Base-by-base conservation (phyloP, 2,113 vertebrate genomes). In the Ondatra zibethicus region DNA sequence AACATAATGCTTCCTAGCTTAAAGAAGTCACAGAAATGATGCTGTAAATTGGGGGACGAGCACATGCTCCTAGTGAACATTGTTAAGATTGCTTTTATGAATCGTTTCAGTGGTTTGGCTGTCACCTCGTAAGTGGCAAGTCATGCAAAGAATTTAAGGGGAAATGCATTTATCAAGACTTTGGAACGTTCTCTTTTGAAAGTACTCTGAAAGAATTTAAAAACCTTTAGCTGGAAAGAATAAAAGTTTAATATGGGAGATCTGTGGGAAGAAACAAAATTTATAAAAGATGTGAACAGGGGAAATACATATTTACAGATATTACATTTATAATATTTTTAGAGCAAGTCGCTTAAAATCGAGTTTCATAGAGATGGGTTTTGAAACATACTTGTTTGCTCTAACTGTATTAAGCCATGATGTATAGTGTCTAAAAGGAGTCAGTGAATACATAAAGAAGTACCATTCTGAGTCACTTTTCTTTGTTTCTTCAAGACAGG, bases 141-240 rank as follows among this genome's bases (percentile, higher is more conserved):
- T 75, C 31, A 16, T 39, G 33, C 50, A n/a, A 88, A 94, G 68
- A 91, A 89, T 85, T 91, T 85, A 95, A 92, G 66, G 68, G 77
- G 29, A 42, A 89, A 93, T 87, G 31, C 29, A 78, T 92, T 95
- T 89, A 82, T 94, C 61, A 87, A 89, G 63, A 73, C 70, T 58
- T 42, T 86, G 13, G 4, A 88, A 82, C 17, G 89, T 82, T 92
- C 92, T 82, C 16, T 17, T 92, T 31, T 93, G 68, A 90, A 94
- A 95, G 78, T 89, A 66, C 55, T 95, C 68, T 92, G 58, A 42
- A 95, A 95, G 93, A 85, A 47, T 10, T 94, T 87, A 81, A 81
- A 95, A 78, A 29, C 82, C 39, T 89, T 72, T 81, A 93, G 61
- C 25, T 66, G 45, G 11, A 93, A 94, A 82, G 77, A 17, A 85